phyloP scores from a whole-genome alignment of 1,140 invertebrate genomes.

The Drosophila yakuba region DNA sequence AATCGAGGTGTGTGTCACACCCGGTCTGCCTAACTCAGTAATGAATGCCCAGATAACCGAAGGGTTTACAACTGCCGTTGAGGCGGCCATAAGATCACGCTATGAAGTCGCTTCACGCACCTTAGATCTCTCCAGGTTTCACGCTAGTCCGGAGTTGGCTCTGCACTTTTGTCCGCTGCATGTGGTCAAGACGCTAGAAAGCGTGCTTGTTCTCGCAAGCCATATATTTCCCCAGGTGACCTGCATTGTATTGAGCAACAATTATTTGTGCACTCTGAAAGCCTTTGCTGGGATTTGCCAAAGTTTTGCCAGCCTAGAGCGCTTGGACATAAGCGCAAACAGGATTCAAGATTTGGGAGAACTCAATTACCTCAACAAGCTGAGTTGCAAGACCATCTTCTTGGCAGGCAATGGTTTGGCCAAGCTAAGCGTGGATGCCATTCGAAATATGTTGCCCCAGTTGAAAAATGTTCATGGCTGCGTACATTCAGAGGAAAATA shows the following conservation, averaged over 20 bases:
- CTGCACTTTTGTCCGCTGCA: conserved; percentile 38
- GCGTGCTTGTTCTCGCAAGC: background rate
- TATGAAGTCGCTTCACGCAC: conserved; percentile 14
- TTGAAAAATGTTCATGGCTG: conserved; percentile 18
- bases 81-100: conserved; percentile 13
- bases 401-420: conserved; percentile 30
- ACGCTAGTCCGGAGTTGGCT: conserved; percentile 16
- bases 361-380: conserved; percentile 11
- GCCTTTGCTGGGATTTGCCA: conserved; percentile 11
- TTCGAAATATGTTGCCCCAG: conserved; percentile 26
- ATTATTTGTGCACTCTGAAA: conserved; percentile 41
- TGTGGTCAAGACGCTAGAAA: conserved; percentile 10
- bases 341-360: conserved; percentile 22
- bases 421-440: conserved; percentile 1
- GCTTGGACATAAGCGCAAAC: conserved; percentile 49
- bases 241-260: conserved; percentile 31
- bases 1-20: conserved; percentile 13
- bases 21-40: conserved; percentile 10
- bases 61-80: background rate
- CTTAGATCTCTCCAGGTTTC: conserved; percentile 41
- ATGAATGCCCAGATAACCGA: background rate
- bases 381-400: conserved; percentile 11
- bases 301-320: conserved; percentile 15
- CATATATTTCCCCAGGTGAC: background rate
- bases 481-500: background rate